Percentiles rank a stretch among this genome's conserved stretches.
These are phyloP conservation scores for Apamea sordens DNA, from an alignment of 2,888 invertebrate species.

Conservation along the genomic window DNA sequence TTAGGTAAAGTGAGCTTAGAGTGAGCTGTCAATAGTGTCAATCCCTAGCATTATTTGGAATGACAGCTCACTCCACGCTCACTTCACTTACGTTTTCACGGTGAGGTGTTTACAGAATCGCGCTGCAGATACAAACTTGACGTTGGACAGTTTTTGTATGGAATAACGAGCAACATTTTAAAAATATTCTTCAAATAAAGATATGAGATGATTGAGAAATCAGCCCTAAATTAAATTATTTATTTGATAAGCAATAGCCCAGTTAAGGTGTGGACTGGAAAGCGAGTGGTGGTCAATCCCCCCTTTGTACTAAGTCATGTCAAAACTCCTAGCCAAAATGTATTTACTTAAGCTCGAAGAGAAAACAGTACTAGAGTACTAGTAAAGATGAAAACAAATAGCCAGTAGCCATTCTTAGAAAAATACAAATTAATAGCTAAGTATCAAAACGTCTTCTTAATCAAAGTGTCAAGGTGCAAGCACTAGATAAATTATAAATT, in stretches of 20 bases:
- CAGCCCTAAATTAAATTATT: no score
- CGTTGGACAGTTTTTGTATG: neutral
- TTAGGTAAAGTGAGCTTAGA: no score
- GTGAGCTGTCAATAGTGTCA: no score
- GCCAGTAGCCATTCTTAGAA: neutral
- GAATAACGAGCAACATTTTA: neutral
- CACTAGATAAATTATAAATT: conserved; percentile 56
- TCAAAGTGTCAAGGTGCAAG: conserved; percentile 50
- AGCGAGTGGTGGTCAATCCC: neutral
- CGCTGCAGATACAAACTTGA: no score
- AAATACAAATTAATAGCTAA: neutral
- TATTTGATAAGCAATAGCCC: no score
- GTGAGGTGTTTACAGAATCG: no score
- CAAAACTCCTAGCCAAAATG: neutral
- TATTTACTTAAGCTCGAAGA: neutral
- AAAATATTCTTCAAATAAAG: neutral
- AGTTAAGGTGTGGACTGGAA: no score
- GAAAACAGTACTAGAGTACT: neutral
- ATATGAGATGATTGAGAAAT: no score
- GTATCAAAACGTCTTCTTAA: conserved; percentile 49
- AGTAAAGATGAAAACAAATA: no score
- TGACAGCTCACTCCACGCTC: no score
- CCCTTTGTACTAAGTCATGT: neutral
- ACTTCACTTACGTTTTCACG: no score
- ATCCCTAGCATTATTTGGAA: no score